Evolutionary conservation across 2,113 vertebrate species (phyloP).

Genomic region (Mastomys coucha): DNA sequence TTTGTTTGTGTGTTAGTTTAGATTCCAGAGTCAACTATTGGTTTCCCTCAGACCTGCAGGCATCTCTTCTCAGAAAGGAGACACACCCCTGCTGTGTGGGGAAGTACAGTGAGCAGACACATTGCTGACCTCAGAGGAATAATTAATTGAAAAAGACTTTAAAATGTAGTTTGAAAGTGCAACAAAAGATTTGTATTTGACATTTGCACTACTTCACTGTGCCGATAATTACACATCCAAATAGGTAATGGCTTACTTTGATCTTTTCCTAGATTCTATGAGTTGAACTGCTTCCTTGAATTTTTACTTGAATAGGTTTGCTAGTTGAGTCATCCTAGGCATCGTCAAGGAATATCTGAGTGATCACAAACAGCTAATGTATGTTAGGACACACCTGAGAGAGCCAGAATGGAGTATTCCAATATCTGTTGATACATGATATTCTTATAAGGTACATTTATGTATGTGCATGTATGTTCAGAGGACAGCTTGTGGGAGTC

Average conservation of each 20-base stretch:
- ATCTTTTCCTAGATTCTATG: not conserved
- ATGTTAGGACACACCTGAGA: not conserved
- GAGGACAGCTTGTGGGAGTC: not conserved
- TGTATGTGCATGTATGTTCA: not conserved
- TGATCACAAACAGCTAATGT: constrained; percentile 10
- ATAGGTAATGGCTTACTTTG: not conserved
- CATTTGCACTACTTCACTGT: constrained; percentile 7
- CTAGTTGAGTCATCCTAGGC: not conserved
- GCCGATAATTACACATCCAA: not conserved
- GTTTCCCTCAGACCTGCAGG: not conserved
- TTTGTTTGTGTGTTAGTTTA: not conserved
- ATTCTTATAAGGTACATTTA: not conserved
- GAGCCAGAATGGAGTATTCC: not conserved
- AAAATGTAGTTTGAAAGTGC: not conserved
- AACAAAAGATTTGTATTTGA: not conserved
- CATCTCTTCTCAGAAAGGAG: not conserved
- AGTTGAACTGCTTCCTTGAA: not conserved
- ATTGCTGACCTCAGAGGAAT: not conserved
- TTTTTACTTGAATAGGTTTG: constrained; percentile 39
- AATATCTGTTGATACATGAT: not conserved
- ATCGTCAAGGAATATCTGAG: constrained; percentile 16
- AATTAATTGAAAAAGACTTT: not conserved
- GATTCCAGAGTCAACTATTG: not conserved
- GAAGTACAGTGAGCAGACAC: not conserved
- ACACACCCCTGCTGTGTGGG: not conserved